A percentile compares a stretch with the other conserved stretches of the same genome.
phyloP scores from a whole-genome alignment of 2,888 invertebrate species.

The Acronicta alni region DNA sequence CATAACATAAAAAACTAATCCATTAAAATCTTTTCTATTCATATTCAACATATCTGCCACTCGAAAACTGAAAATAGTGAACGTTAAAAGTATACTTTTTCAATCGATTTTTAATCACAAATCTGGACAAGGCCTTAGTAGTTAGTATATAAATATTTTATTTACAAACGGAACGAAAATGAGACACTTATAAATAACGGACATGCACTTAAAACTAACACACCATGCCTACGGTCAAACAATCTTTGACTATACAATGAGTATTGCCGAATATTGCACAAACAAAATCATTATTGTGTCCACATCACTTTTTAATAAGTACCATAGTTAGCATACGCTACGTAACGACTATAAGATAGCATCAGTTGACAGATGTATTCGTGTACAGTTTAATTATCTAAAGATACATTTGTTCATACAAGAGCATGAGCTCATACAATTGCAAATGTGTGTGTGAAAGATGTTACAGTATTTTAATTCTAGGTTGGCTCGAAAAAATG shows the following conservation, averaged over 20 bases:
- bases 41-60: conserved; percentile 36
- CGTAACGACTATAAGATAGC: conserved; percentile 12
- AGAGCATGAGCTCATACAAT: too few relatives aligned
- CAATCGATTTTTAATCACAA: conserved; percentile 47
- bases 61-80: conserved; percentile 25
- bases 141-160: conserved; percentile 48
- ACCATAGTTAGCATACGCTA: conserved; percentile 41
- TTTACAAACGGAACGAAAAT: conserved; percentile 63
- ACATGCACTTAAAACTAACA: conserved; percentile 77
- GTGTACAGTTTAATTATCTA: background rate
- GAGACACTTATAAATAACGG: conserved; percentile 64
- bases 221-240: conserved; percentile 68
- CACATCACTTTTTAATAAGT: conserved; percentile 49
- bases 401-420: background rate
- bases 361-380: background rate
- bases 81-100: conserved; percentile 26
- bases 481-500: too few relatives aligned
- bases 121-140: conserved; percentile 53
- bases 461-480: too few relatives aligned
- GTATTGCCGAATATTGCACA: conserved; percentile 88
- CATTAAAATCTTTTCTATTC: conserved; percentile 41
- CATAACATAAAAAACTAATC: conserved; percentile 40
- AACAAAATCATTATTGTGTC: conserved; percentile 57
- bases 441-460: too few relatives aligned
- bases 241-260: conserved; percentile 80